A percentile compares a stretch with the other conserved stretches of the same genome.
phyloP scores from a whole-genome alignment of 1,140 invertebrate genomes.

The Drosophila lowei region DNA sequence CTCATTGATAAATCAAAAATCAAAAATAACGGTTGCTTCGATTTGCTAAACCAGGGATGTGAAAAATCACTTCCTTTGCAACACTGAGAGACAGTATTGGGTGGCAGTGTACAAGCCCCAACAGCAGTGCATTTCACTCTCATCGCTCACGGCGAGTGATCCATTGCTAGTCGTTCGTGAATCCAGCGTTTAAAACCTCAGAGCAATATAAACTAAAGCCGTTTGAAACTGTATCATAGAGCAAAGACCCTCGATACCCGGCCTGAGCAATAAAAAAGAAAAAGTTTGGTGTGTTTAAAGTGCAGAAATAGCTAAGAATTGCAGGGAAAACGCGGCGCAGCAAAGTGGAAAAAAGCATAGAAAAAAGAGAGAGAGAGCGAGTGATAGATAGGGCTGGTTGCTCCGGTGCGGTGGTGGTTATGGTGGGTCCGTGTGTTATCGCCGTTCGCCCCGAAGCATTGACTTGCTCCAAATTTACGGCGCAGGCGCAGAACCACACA shows the following conservation, averaged over 20 bases:
- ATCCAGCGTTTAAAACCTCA: background rate
- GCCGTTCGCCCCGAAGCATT: constrained; percentile 52
- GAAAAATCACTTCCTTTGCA: too few species aligned
- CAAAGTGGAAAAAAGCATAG: constrained; percentile 28
- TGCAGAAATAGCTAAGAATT: background rate
- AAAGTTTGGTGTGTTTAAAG: too few species aligned
- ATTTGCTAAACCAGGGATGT: too few species aligned
- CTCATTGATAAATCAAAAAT: too few species aligned
- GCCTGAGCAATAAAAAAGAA: too few species aligned
- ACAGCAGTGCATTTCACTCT: constrained; percentile 31
- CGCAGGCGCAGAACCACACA: constrained; percentile 46
- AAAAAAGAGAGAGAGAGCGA: constrained; percentile 12
- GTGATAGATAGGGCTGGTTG: constrained; percentile 5
- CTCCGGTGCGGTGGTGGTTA: constrained; percentile 28
- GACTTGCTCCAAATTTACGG: constrained; percentile 70
- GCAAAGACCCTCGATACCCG: background rate
- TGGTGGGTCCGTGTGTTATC: constrained; percentile 52
- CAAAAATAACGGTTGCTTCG: too few species aligned
- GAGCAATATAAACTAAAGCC: background rate
- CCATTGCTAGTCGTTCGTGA: constrained; percentile 6
- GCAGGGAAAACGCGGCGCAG: constrained; percentile 5
- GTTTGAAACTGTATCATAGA: too few species aligned
- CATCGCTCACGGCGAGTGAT: constrained; percentile 32
- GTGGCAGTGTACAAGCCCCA: too few species aligned
- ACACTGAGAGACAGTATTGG: too few species aligned